Evolutionary conservation across 2,888 invertebrate genomes (phyloP), one percentile per base, ranked within the genome.

Genomic region (Timandra comae): DNA sequence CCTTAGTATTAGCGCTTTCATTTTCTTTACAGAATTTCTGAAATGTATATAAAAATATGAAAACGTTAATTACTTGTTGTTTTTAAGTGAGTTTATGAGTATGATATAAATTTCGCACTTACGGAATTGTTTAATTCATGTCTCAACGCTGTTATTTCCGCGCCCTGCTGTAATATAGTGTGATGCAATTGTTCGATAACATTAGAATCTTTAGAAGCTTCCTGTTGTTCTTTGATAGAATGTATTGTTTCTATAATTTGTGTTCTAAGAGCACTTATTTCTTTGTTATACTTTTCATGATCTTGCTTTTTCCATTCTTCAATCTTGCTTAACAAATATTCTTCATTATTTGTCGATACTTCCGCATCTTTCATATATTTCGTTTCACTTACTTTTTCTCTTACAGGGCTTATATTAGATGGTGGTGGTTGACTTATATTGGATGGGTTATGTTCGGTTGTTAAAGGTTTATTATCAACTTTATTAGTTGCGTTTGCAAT

Each of bases 251-350:
- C 74, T 29, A 75, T 50, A 25, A 86, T 76, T 56, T 86, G 80
- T 30, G 62, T 63, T 37, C 77, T 63, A 30, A 86, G 53, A 8
- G 64, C 65, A 52, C 77, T 78, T 46, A 88, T 85, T 65, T 87
- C 84, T 50, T 80, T 80, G 24, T 79, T 79, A 55, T 88, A 88
- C 53, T 87, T 88, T 33, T 81, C 82, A 39, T 85, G 70, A 56
- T 88, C 86, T 54, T 82, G 66, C 54, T 78, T 76, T 60, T 86
- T 89, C 82, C 85, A 87, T 59, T 71, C 76, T 53, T 77, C 88
- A 42, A 77, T 77, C 62, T 68, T 82, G 57, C 73, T 68, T 22
- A 80, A 38, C 21, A 80, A 52, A 41, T 65, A 62, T 28, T 61
- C 65, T 41, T 77, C 77, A 27, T 61, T 63, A 28, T 62, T 66